Conservation (phyloP, 2,113 vertebrate genomes). For the Perca flavescens region DNA sequence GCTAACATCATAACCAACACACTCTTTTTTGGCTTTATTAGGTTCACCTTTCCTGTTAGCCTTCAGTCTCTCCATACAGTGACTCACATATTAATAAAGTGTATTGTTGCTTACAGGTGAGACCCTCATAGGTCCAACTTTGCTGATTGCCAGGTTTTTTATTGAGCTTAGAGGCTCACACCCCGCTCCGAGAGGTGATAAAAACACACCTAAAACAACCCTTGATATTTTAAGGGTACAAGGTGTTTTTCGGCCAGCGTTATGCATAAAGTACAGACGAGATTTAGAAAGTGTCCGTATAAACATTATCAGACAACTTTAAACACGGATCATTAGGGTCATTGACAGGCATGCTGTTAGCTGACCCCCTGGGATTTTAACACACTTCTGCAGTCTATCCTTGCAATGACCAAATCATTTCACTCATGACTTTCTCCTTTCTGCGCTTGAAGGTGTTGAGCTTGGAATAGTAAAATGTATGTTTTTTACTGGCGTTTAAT, state of each 20-base stretch:
- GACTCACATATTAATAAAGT: conserved; percentile 34
- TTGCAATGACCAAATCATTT: neutral
- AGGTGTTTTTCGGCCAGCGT: neutral
- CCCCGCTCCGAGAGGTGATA: neutral
- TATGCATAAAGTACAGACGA: neutral
- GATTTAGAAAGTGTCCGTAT: neutral
- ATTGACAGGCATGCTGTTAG: neutral
- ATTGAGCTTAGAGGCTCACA: neutral
- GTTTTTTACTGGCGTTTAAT: no score
- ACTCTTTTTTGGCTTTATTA: neutral
- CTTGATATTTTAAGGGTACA: neutral
- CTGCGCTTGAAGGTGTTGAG: neutral
- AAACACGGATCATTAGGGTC: conserved; percentile 4
- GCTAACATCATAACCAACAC: neutral
- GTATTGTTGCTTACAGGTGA: conserved; percentile 2
- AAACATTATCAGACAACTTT: neutral
- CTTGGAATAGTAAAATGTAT: neutral
- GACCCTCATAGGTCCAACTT: neutral
- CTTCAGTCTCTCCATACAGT: neutral
- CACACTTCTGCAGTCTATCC: neutral
- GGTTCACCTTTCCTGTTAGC: neutral
- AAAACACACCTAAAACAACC: neutral
- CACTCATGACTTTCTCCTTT: conserved; percentile 16
- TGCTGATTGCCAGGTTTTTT: conserved; percentile 10
- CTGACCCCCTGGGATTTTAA: neutral